These are phyloP conservation scores for Gryon sp. DNA, from an alignment of 1,140 invertebrate genomes.

Conservation along the genomic window DNA sequence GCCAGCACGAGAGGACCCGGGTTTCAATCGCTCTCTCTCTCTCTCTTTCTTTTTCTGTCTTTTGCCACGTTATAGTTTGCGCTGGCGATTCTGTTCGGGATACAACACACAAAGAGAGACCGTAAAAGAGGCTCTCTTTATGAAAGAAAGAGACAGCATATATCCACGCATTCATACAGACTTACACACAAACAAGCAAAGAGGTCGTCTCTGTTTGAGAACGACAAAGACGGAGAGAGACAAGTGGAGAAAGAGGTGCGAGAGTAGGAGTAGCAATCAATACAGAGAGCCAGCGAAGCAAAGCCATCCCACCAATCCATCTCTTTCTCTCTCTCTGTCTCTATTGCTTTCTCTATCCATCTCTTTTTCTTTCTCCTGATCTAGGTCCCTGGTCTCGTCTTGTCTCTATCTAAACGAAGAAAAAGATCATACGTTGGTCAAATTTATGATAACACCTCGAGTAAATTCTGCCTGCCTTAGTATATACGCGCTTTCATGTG, in stretches of 20 bases:
- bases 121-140: constrained; percentile 10
- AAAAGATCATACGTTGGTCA: not conserved
- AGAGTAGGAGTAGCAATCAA: constrained; percentile 56
- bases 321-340: constrained; percentile 11
- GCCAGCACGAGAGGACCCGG: too few relatives aligned
- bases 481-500: too few relatives aligned
- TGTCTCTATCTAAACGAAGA: constrained; percentile 12
- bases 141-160: constrained; percentile 35
- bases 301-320: constrained; percentile 38
- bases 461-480: too few relatives aligned
- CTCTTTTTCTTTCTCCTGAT: too few relatives aligned
- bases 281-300: constrained; percentile 48
- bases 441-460: constrained; percentile 4
- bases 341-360: constrained; percentile 34
- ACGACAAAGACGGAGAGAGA: constrained; percentile 50
- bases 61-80: constrained; percentile 49
- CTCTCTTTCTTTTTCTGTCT: constrained; percentile 6
- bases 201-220: constrained; percentile 11
- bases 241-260: constrained; percentile 52
- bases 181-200: constrained; percentile 12
- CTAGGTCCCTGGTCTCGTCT: constrained; percentile 1
- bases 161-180: too few relatives aligned
- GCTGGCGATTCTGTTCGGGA: constrained; percentile 58
- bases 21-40: constrained; percentile 10
- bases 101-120: constrained; percentile 45